These are phyloP conservation scores for Zeus faber DNA, from an alignment of 2,113 vertebrate species.

Conservation along the genomic window DNA sequence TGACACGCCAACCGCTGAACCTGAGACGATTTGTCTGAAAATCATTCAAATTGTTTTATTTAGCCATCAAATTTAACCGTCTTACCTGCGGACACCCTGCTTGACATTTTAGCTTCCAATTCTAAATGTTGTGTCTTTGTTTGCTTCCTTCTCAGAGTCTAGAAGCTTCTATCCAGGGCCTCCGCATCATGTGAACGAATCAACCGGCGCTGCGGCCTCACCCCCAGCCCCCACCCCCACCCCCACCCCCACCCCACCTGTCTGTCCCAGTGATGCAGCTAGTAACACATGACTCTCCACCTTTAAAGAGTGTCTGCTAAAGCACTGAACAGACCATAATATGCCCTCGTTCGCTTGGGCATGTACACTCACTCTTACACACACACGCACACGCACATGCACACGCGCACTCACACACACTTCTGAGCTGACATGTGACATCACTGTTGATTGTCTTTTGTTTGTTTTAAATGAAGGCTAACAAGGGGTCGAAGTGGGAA, in stretches of 20 bases:
- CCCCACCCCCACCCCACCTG: conserved; percentile 8
- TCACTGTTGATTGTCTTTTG: conserved; percentile 63
- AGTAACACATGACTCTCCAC: conserved; percentile 59
- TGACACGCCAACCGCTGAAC: too few relatives aligned
- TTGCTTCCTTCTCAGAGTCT: conserved; percentile 80
- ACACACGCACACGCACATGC: conserved; percentile 56
- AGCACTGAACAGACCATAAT: conserved; percentile 67
- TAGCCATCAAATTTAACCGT: too few relatives aligned
- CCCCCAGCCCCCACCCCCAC: background rate
- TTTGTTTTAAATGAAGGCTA: conserved; percentile 69
- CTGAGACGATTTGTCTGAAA: too few relatives aligned
- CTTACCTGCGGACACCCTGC: too few relatives aligned
- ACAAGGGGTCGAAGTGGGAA: conserved; percentile 53
- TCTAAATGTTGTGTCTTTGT: conserved; percentile 13
- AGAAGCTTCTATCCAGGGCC: conserved; percentile 96
- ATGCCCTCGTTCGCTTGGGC: conserved; percentile 40
- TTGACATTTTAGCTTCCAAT: too few relatives aligned
- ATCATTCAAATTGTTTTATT: too few relatives aligned
- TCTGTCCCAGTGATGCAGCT: conserved; percentile 38
- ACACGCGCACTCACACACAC: conserved; percentile 73
- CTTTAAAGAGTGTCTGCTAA: conserved; percentile 56
- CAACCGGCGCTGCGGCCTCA: conserved; percentile 45
- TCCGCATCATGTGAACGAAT: conserved; percentile 92
- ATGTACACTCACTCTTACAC: conserved; percentile 72
- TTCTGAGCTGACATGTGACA: conserved; percentile 69